Base-by-base conservation (phyloP, 2,113 vertebrate genomes). In the Pelodiscus sinensis region DNA sequence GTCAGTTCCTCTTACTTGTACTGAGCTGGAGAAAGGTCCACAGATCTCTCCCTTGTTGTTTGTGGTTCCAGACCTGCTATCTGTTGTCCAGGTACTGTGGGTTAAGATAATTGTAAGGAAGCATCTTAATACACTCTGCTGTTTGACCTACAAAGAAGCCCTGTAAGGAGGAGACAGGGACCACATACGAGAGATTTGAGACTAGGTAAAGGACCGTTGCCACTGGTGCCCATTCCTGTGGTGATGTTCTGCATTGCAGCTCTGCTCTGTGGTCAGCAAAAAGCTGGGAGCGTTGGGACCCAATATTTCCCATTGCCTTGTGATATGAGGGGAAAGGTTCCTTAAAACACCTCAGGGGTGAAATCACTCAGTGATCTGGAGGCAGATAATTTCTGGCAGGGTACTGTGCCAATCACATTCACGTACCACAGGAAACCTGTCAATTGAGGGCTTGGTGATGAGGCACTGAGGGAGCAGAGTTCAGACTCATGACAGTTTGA, bases 401-500 rank as follows among this genome's bases (percentile, higher is more conserved):
- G 1, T 0, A 5, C 44, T 12, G 27, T 77, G 84, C 44, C 87
- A 77, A 89, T 94, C 84, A 87, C 92, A 92, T 86, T 87, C 21
- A 1, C 57, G 21, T 52, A 4, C 86, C 3, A 11, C 79, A 87
- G 94, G 91, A 90, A 0, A 3, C 50, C 85, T 96, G 96, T 94
- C 95, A 95, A 81, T 91, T 85, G 89, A 75, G 83, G 55, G 31
- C 18, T 4, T 19, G 75, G 92, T 77, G 85, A 84, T 85, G 82
- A 94, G 80, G 92, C 93, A 88, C 94, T 88, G 88, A 89, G 29
- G 8, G 90, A 95, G 83, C 10, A 83, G 93, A 95, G 94, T 92
- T 96, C 84, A 97, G 65, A 81, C 89, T 93, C 80, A 87, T 95
- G 94, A 95, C 91, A 96, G 93, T 83, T 35, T 94, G 93, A 96